These are phyloP conservation scores for Campoplex nolae DNA, from an alignment of 2,888 invertebrate species.

Conservation along the genomic window DNA sequence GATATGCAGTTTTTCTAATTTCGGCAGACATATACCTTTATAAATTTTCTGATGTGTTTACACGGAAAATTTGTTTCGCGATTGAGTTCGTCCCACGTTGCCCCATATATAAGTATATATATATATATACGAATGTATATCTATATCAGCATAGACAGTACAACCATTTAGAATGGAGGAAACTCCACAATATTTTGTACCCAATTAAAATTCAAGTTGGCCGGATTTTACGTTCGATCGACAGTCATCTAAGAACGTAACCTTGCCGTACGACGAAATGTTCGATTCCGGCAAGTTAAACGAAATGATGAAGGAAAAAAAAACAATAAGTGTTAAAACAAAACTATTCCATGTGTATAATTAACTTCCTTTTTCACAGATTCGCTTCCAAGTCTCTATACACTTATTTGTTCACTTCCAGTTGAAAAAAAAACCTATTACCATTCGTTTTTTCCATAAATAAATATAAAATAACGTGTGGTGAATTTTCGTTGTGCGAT, in stretches of 20 bases:
- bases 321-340: background rate
- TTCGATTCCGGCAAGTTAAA: background rate
- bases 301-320: background rate
- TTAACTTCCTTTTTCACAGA: conserved; percentile 44
- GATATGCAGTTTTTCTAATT: background rate
- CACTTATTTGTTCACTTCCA: conserved; percentile 7
- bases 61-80: background rate
- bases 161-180: background rate
- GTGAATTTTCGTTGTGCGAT: conserved; percentile 8
- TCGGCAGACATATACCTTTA: background rate
- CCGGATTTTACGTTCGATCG: background rate
- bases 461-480: conserved; percentile 18
- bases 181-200: conserved; percentile 6
- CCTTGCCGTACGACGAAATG: too few relatives aligned
- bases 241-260: too few relatives aligned
- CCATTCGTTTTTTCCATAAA: conserved; percentile 22
- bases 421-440: background rate
- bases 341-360: conserved; percentile 19
- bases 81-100: background rate
- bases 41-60: background rate
- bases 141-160: background rate
- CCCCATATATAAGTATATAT: background rate
- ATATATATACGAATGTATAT: background rate
- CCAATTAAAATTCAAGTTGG: background rate
- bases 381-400: conserved; percentile 38